Percentiles rank a stretch among this genome's conserved stretches.
Conservation (phyloP, 2,113 vertebrate genomes). For the Eudyptes chrysolophus region DNA sequence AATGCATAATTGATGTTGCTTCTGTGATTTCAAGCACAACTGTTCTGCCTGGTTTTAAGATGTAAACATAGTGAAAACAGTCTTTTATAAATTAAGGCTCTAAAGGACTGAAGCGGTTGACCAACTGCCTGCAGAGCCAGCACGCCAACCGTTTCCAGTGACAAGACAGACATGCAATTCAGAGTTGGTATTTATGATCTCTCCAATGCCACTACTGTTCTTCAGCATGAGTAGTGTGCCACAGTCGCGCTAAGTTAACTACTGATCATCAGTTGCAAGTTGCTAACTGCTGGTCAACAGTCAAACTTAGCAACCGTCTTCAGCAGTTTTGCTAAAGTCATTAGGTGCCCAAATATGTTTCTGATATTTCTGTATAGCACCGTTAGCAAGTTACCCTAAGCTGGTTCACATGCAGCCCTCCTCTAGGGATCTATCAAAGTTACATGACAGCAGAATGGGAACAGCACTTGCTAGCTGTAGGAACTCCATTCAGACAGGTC, state of each 20-base stretch:
- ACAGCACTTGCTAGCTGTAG: not conserved
- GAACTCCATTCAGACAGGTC: not conserved
- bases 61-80: not conserved
- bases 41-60: not conserved
- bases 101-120: not conserved
- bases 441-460: rapidly evolving
- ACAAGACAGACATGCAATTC: not conserved
- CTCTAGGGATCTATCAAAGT: not conserved
- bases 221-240: not conserved
- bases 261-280: not conserved
- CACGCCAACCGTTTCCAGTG: not conserved
- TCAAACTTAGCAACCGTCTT: not conserved
- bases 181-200: not conserved
- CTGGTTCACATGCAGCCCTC: not conserved
- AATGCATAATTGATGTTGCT: not conserved
- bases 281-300: not conserved
- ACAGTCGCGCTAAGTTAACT: not conserved
- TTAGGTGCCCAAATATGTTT: not conserved
- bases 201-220: not conserved
- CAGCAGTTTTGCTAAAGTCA: not conserved
- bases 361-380: not conserved
- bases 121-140: not conserved
- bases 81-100: not conserved
- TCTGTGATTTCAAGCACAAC: not conserved
- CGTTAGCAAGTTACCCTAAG: not conserved